Percentiles rank a stretch among this genome's conserved stretches.
These are phyloP conservation scores for Lepidurus apus DNA, from an alignment of 1,140 invertebrate species.

Conservation along the genomic window DNA sequence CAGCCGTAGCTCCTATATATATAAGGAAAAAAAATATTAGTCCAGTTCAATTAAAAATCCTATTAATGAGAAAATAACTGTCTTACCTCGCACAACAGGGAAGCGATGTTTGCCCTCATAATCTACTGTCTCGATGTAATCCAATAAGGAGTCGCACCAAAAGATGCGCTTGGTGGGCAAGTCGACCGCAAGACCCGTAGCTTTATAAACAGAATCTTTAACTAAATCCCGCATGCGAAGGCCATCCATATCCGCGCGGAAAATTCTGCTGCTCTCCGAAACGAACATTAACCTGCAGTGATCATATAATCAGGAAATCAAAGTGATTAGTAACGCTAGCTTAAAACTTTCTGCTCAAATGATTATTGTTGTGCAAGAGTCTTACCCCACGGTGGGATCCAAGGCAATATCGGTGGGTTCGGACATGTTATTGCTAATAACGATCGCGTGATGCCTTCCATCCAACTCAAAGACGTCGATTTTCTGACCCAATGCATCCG, in stretches of 20 bases:
- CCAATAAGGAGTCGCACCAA: slow-evolving; percentile 92
- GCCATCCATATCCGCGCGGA: slow-evolving; percentile 88
- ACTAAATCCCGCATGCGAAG: slow-evolving; percentile 73
- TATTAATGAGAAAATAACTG: slow-evolving; percentile 27
- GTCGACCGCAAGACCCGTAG: slow-evolving; percentile 76
- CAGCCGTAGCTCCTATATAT: slow-evolving; percentile 53
- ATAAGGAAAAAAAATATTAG: slow-evolving; percentile 48
- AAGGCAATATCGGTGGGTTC: slow-evolving; percentile 83
- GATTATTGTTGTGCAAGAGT: not conserved
- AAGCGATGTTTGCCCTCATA: slow-evolving; percentile 80
- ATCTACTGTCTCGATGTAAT: slow-evolving; percentile 96
- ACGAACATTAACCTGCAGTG: slow-evolving; percentile 73
- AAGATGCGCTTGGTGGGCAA: slow-evolving; percentile 82
- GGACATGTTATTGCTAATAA: slow-evolving; percentile 84
- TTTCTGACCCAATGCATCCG: slow-evolving; percentile 78
- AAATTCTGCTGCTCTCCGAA: slow-evolving; percentile 81
- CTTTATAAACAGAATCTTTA: slow-evolving; percentile 83
- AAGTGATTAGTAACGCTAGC: slow-evolving; percentile 22
- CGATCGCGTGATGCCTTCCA: slow-evolving; percentile 76
- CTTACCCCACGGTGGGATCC: slow-evolving; percentile 77
- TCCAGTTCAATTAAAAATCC: slow-evolving; percentile 23
- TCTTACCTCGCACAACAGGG: slow-evolving; percentile 60
- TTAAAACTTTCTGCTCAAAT: slow-evolving; percentile 22
- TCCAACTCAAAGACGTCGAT: slow-evolving; percentile 89
- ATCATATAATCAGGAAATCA: slow-evolving; percentile 18